Evolutionary conservation across 1,140 invertebrate species (phyloP).

Genomic region (Ceratina japonica): DNA sequence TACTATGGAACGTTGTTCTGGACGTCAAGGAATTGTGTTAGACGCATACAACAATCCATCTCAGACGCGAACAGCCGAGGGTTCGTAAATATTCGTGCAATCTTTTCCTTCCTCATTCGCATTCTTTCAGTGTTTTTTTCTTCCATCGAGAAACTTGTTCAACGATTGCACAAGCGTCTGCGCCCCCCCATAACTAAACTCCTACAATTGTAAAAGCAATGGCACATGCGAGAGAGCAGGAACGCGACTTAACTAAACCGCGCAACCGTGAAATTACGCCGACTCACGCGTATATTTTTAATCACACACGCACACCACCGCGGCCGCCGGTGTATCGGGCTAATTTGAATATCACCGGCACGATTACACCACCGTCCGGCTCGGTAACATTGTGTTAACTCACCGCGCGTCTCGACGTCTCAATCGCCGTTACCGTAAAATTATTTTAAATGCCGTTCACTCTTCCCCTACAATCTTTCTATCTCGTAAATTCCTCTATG

Average conservation of each 20-base stretch:
- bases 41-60: not conserved
- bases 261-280: slow-evolving; percentile 60
- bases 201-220: not conserved
- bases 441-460: not conserved
- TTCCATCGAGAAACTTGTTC: slow-evolving; percentile 17
- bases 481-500: not conserved
- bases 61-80: too few relatives aligned
- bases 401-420: slow-evolving; percentile 1
- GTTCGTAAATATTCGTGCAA: too few relatives aligned
- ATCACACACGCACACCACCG: slow-evolving; percentile 26
- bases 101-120: not conserved
- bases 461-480: not conserved
- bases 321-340: not conserved
- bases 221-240: slow-evolving; percentile 8
- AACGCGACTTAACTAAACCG: slow-evolving; percentile 57
- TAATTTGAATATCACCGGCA: slow-evolving; percentile 37
- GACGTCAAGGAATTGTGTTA: not conserved
- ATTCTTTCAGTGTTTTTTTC: not conserved
- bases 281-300: slow-evolving; percentile 60
- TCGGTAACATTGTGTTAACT: slow-evolving; percentile 4
- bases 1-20: too few relatives aligned
- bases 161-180: slow-evolving; percentile 13
- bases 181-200: not conserved
- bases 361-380: slow-evolving; percentile 6
- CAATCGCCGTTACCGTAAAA: not conserved